Evolutionary conservation across 2,113 vertebrate species (phyloP).

Genomic region (Pseudonaja textilis): DNA sequence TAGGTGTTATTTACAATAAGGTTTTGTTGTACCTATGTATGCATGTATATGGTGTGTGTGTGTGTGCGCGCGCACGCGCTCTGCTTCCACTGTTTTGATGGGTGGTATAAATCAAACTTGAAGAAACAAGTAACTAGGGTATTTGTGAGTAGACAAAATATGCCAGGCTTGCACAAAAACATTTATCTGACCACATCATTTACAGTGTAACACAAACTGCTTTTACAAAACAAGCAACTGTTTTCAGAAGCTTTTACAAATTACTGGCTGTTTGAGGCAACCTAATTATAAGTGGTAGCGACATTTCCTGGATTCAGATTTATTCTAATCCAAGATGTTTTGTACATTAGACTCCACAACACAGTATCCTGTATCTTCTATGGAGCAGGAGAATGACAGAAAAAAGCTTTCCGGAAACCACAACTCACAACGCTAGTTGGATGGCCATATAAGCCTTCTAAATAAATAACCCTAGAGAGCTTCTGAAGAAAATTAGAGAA

Average conservation of each 20-base stretch:
- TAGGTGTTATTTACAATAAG: background rate
- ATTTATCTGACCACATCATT: background rate
- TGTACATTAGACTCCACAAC: background rate
- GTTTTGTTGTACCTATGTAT: background rate
- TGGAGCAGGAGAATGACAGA: background rate
- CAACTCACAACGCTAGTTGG: background rate
- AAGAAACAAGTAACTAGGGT: background rate
- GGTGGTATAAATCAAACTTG: background rate
- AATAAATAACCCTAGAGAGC: background rate
- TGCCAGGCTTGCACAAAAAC: background rate
- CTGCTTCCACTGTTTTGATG: background rate
- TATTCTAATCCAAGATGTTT: background rate
- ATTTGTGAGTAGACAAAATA: background rate
- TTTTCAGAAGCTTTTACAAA: slow-evolving; percentile 4
- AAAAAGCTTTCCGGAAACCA: background rate
- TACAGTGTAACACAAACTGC: background rate
- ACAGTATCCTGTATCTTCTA: background rate
- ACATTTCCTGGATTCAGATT: background rate
- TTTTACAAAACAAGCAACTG: background rate
- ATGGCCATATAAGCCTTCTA: background rate
- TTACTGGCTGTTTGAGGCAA: background rate
- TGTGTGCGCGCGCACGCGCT: no score
- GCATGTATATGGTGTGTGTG: background rate
- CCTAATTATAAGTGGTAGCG: background rate
- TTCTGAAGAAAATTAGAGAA: background rate